A percentile compares a stretch with the other conserved stretches of the same genome.
Evolutionary conservation across 2,888 invertebrate genomes (phyloP).

Genomic region (Lissonota sp.): DNA sequence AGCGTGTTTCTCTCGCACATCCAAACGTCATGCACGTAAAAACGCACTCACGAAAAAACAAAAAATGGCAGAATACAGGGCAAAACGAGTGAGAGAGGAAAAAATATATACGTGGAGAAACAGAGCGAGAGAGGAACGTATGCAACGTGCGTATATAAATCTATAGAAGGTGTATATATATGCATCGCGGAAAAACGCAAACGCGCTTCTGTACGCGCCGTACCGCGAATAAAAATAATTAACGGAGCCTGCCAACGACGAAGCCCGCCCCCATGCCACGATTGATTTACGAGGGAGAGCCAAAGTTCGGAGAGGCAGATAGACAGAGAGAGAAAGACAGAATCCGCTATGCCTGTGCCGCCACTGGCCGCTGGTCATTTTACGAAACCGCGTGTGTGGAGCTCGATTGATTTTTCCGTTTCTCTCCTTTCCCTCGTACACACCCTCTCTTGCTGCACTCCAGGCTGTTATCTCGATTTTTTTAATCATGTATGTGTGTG

Average conservation of each 20-base stretch:
- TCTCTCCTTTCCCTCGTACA: conserved; percentile 28
- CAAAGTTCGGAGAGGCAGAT: conserved; percentile 73
- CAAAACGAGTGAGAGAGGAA: conserved; percentile 28
- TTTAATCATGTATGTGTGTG: conserved; percentile 17
- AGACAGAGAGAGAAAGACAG: conserved; percentile 32
- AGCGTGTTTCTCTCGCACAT: conserved; percentile 46
- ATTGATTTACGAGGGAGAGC: conserved; percentile 78
- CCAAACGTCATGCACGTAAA: conserved; percentile 29
- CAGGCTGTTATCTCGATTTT: conserved; percentile 34
- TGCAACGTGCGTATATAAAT: conserved; percentile 48
- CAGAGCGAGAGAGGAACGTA: conserved; percentile 36
- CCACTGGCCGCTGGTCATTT: conserved; percentile 72
- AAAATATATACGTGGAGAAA: no score
- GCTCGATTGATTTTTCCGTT: conserved; percentile 77
- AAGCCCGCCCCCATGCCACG: conserved; percentile 68
- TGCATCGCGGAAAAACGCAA: conserved; percentile 59
- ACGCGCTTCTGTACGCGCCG: conserved; percentile 72
- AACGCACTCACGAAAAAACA: conserved; percentile 45
- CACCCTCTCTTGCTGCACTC: conserved; percentile 40
- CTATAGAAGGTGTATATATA: conserved; percentile 3
- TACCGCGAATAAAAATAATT: conserved; percentile 80
- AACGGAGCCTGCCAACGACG: conserved; percentile 77
- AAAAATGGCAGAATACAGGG: conserved; percentile 15
- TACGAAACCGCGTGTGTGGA: conserved; percentile 77
- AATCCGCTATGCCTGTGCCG: conserved; percentile 37